Evolutionary conservation across 2,797 vertebrate genomes (phyloP).

Genomic region (Lagorchestes hirsutus): DNA sequence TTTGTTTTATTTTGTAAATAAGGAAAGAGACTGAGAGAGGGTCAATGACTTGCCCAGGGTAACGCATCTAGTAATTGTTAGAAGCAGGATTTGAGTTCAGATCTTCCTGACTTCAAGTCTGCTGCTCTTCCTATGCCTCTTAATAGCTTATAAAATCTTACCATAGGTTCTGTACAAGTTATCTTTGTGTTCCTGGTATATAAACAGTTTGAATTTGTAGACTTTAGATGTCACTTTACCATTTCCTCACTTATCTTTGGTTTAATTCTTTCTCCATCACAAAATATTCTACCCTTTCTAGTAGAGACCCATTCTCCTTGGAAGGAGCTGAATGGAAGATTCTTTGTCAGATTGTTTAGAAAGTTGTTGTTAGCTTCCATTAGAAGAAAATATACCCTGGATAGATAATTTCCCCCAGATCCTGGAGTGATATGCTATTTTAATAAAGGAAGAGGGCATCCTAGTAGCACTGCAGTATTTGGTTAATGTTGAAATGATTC

Average conservation of each 20-base stretch:
- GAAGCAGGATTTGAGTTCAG: background rate
- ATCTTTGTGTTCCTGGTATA: background rate
- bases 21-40: background rate
- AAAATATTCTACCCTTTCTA: background rate
- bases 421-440: background rate
- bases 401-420: background rate
- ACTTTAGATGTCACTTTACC: background rate
- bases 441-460: background rate
- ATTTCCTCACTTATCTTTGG: background rate
- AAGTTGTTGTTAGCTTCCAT: background rate
- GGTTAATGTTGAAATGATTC: slow-evolving; percentile 39
- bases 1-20: background rate
- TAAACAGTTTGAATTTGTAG: background rate
- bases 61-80: background rate
- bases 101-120: background rate
- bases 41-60: background rate
- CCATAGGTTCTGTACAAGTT: background rate
- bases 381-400: background rate
- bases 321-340: background rate
- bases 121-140: no score
- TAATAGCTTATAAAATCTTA: background rate
- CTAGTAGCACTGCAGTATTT: slow-evolving; percentile 35
- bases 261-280: background rate
- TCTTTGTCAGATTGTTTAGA: background rate
- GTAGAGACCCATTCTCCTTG: background rate